Base-by-base conservation (phyloP, 53 echinoderm and acorn worm genomes). In the Stichopus horrens region DNA sequence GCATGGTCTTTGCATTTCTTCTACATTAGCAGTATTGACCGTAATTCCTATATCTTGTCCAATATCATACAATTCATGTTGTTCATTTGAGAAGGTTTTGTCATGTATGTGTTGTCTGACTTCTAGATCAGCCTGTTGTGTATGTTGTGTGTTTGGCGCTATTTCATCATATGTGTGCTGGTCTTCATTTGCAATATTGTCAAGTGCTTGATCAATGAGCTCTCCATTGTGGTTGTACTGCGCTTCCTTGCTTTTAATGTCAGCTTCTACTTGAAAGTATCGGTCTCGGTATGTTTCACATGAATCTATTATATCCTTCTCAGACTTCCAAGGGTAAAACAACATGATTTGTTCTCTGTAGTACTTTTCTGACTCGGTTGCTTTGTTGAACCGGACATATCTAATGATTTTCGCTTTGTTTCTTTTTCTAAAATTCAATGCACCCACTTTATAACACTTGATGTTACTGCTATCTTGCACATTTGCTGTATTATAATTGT, bases 281-380 rank as follows among this genome's bases (percentile, higher is more conserved):
- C 76, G 89, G 58, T 87, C 87, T 80, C 89, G 87, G 89, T 90
- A 91, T 23, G 88, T 88, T 55, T 90, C 88, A 81, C 58, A 93
- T 75, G 76, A 75, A 11, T 18, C 21, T 7, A 88, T 84, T 16
- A 90, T 85, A 23, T 88, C 63, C 53, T 54, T 9, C 23, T 91
- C 89, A 52, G 58, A 56, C 16, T 82, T 88, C 58, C 86, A 90
- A 63, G 92, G 94, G 19, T 89, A 82, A 74, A 86, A 89, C 78
- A 94, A 76, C 74, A 89, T 92, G 18, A 94, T 52, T 20, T 88
- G 86, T 68, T 90, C 92, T 74, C 87, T 76, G 75, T 89, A 94
- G 87, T 91, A 92, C 22, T 92, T 89, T 76, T 94, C 91, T 55
- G 88, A 67, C 79, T 88, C 86, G 14, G 90, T 92, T 58, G 55